A percentile compares a stretch with the other conserved stretches of the same genome.
phyloP scores from a whole-genome alignment of 2,797 vertebrate species.

The Artibeus lituratus region DNA sequence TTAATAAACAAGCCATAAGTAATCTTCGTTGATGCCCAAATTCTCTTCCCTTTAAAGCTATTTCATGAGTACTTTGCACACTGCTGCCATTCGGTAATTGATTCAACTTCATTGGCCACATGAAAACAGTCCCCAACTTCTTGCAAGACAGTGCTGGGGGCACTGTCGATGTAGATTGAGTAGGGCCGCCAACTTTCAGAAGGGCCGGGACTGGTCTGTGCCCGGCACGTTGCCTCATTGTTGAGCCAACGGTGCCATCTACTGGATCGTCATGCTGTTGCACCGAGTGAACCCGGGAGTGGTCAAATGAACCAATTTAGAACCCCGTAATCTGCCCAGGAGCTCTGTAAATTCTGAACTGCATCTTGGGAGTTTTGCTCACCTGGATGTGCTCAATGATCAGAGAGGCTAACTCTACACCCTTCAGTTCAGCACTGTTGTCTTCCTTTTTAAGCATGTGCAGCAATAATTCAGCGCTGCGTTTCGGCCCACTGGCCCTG shows the following conservation, averaged over 20 bases:
- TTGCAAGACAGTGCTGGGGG: background rate
- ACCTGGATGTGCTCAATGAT: background rate
- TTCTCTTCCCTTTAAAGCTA: background rate
- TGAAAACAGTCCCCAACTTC: background rate
- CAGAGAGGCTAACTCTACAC: background rate
- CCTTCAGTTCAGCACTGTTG: background rate
- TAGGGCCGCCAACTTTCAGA: background rate
- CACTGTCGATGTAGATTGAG: background rate
- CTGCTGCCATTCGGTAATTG: background rate
- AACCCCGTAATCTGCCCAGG: background rate
- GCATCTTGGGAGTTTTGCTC: background rate
- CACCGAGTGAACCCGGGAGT: accelerated
- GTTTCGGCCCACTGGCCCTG: background rate
- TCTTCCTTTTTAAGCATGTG: background rate
- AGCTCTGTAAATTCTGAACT: background rate
- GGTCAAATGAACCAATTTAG: background rate
- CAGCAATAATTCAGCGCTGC: background rate
- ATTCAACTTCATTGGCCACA: background rate
- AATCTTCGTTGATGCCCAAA: background rate
- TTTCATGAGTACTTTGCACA: background rate
- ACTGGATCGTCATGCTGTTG: background rate
- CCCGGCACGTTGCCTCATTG: accelerated
- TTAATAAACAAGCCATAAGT: background rate
- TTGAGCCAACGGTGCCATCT: conserved; percentile 66
- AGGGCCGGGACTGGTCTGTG: background rate